Evolutionary conservation across 2,888 invertebrate species (phyloP).

Genomic region (Pristionchus exspectatus): DNA sequence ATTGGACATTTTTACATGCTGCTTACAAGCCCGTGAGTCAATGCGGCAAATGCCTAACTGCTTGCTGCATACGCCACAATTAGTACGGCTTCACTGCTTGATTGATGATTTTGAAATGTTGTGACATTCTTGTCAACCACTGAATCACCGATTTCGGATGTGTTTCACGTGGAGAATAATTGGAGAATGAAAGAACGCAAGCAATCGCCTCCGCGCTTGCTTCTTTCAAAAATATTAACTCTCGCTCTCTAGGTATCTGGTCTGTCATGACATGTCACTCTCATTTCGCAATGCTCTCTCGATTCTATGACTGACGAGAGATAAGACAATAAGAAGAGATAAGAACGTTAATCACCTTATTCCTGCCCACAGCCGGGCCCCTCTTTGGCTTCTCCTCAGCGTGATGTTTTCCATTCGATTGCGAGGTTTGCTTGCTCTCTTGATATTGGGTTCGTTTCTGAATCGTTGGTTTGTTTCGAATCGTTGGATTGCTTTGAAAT

Average conservation of each 20-base stretch:
- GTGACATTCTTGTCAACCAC: neutral
- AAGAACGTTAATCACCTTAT: neutral
- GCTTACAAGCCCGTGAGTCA: neutral
- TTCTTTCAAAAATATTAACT: no score
- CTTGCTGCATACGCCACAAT: neutral
- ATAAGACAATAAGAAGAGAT: neutral
- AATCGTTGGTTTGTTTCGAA: neutral
- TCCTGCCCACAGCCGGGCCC: neutral
- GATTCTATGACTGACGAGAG: no score
- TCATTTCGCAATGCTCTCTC: neutral
- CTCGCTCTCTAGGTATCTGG: no score
- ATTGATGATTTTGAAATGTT: neutral
- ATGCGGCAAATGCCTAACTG: neutral
- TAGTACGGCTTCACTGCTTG: neutral
- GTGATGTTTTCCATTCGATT: conserved; percentile 20
- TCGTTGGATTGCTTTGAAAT: neutral
- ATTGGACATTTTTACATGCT: neutral
- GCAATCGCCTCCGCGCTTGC: no score
- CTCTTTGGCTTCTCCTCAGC: conserved; percentile 9
- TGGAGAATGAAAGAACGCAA: neutral
- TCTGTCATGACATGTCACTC: no score
- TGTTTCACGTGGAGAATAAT: neutral
- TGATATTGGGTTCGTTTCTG: neutral
- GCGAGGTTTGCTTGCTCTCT: neutral
- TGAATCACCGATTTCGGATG: neutral